phyloP scores from a whole-genome alignment of 2,797 vertebrate species.

The Diceros bicornis region DNA sequence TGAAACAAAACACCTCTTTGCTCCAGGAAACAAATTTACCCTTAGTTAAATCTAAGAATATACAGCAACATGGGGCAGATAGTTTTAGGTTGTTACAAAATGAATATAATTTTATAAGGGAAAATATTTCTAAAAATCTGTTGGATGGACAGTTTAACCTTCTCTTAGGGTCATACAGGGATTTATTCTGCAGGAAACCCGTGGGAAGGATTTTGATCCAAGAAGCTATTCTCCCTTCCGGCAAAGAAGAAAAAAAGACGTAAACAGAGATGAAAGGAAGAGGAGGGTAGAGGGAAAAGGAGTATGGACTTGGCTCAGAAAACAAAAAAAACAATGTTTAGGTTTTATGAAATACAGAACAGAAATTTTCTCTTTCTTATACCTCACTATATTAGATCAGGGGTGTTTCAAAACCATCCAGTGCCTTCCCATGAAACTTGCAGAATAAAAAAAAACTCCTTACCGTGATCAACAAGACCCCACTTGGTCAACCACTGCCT shows the following conservation, averaged over 20 bases:
- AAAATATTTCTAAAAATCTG: slow-evolving; percentile 30
- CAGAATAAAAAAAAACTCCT: not conserved
- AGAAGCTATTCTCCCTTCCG: not conserved
- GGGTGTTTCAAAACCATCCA: not conserved
- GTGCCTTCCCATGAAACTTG: not conserved
- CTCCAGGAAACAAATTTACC: not conserved
- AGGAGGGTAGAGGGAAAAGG: too few species aligned
- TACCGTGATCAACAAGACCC: not conserved
- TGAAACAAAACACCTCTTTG: slow-evolving; percentile 52
- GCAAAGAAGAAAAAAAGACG: not conserved
- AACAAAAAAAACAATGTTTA: not conserved
- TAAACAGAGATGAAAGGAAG: not conserved
- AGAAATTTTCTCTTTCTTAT: not conserved
- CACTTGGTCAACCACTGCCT: too few species aligned
- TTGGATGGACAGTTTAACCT: not conserved
- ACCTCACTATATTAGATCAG: not conserved
- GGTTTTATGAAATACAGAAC: not conserved
- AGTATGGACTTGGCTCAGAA: not conserved
- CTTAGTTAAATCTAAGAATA: slow-evolving; percentile 33
- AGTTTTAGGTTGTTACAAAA: slow-evolving; percentile 37
- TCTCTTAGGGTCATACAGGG: not conserved
- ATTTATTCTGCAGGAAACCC: slow-evolving; percentile 42
- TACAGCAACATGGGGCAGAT: not conserved
- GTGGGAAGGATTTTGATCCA: not conserved
- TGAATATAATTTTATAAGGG: slow-evolving; percentile 52